Evolutionary conservation across 2,888 invertebrate species (phyloP).

Genomic region (Cheilosia vulpina): DNA sequence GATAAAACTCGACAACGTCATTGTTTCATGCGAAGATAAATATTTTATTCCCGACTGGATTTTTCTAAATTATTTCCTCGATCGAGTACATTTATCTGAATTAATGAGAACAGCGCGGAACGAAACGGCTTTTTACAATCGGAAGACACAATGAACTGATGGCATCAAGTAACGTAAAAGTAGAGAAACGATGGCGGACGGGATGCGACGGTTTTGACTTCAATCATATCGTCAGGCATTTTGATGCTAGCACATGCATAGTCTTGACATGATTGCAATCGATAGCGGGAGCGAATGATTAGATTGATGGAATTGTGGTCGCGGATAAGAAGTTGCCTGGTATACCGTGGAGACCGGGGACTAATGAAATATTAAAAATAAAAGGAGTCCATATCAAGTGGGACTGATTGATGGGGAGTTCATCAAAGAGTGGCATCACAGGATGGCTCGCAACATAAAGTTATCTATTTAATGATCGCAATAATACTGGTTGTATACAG

Average conservation of each 20-base stretch:
- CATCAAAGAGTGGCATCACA: slow-evolving; percentile 53
- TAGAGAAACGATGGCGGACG: slow-evolving; percentile 3
- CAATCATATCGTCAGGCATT: slow-evolving; percentile 74
- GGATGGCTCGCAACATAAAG: slow-evolving; percentile 68
- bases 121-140: slow-evolving; percentile 46
- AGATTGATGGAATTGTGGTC: slow-evolving; percentile 64
- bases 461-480: slow-evolving; percentile 70
- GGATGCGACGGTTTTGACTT: slow-evolving; percentile 65
- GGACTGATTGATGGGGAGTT: slow-evolving; percentile 68
- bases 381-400: slow-evolving; percentile 58
- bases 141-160: slow-evolving; percentile 17
- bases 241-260: slow-evolving; percentile 55
- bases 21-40: slow-evolving; percentile 69
- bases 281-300: slow-evolving; percentile 71
- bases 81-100: slow-evolving; percentile 72
- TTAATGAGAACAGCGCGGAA: slow-evolving; percentile 66
- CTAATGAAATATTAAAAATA: slow-evolving; percentile 66
- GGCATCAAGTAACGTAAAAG: not conserved
- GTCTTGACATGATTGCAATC: slow-evolving; percentile 72
- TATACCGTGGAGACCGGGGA: slow-evolving; percentile 2
- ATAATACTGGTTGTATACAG: not conserved
- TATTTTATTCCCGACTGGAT: slow-evolving; percentile 72
- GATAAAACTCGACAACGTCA: slow-evolving; percentile 56
- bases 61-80: slow-evolving; percentile 75
- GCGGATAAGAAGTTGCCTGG: slow-evolving; percentile 40